phyloP scores from a whole-genome alignment of 2,888 invertebrate genomes.

The Mythimna albipuncta region DNA sequence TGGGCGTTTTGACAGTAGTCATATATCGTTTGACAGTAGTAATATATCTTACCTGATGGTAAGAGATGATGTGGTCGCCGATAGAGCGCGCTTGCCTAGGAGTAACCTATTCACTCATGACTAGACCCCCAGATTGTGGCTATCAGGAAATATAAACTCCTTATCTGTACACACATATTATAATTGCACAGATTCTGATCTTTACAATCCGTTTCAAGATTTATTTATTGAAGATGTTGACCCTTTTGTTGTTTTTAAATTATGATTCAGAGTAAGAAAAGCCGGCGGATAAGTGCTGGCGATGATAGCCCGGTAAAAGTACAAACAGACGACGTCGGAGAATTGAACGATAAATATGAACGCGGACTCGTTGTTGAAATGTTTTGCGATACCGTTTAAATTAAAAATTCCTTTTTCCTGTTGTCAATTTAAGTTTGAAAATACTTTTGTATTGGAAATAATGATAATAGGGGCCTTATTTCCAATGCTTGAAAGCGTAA shows the following conservation, averaged over 20 bases:
- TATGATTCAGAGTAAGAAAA: constrained; percentile 36
- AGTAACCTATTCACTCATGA: too few relatives aligned
- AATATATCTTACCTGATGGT: too few relatives aligned
- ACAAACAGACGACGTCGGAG: constrained; percentile 33
- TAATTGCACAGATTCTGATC: neutral
- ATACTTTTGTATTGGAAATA: neutral
- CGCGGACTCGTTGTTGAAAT: neutral
- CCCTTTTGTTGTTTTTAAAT: constrained; percentile 19
- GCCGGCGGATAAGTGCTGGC: constrained; percentile 49
- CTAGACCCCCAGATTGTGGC: too few relatives aligned
- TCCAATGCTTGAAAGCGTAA: too few relatives aligned
- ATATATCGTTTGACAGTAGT: too few relatives aligned
- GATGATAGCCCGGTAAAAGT: constrained; percentile 44
- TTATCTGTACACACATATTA: too few relatives aligned
- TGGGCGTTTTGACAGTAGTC: too few relatives aligned
- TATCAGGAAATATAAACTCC: too few relatives aligned
- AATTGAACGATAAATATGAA: constrained; percentile 32
- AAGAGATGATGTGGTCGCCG: too few relatives aligned
- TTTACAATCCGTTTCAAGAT: constrained; percentile 4
- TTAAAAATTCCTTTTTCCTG: neutral
- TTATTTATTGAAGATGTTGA: neutral
- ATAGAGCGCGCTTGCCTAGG: too few relatives aligned
- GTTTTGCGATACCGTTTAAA: constrained; percentile 12
- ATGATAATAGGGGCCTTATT: too few relatives aligned
- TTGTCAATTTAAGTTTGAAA: neutral